Conservation (phyloP, 64 coral and sea anemone species). For the Hydrozoanthus tunicans region DNA sequence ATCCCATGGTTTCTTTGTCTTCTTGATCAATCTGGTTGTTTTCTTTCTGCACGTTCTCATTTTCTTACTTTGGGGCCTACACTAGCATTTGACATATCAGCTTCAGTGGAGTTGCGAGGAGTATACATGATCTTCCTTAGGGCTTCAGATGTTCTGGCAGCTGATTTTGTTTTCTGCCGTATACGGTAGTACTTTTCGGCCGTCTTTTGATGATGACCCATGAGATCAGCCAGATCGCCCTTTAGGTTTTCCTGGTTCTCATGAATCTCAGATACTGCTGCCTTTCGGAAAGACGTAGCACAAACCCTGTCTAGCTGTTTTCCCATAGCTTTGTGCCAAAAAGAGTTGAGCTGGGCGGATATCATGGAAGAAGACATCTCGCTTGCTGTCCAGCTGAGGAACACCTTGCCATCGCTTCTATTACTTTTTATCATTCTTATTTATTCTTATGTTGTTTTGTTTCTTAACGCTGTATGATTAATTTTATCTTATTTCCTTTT, state of each 20-base stretch:
- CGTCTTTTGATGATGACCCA: constrained; percentile 68
- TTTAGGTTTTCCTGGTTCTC: constrained; percentile 61
- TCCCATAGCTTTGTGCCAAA: constrained; percentile 55
- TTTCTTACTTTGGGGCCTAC: constrained; percentile 25
- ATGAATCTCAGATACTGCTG: constrained; percentile 62
- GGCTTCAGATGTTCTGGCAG: constrained; percentile 59
- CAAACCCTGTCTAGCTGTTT: constrained; percentile 23
- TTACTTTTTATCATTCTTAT: background rate
- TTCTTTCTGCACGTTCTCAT: constrained; percentile 25
- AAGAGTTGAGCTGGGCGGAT: constrained; percentile 31
- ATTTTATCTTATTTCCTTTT: background rate
- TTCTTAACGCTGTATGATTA: background rate
- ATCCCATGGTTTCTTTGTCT: constrained; percentile 30
- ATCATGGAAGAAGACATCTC: constrained; percentile 56
- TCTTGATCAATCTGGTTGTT: constrained; percentile 18
- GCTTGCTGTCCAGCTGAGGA: constrained; percentile 42
- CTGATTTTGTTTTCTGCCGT: constrained; percentile 51
- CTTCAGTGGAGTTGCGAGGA: constrained; percentile 19
- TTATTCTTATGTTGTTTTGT: background rate
- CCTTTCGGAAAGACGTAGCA: constrained; percentile 57
- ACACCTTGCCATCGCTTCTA: constrained; percentile 25
- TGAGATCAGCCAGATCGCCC: constrained; percentile 65
- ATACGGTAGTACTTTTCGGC: constrained; percentile 68
- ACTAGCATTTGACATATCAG: constrained; percentile 18
- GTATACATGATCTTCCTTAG: constrained; percentile 62